Evolutionary conservation across 2,888 invertebrate genomes (phyloP).

Genomic region (Pterostichus niger): DNA sequence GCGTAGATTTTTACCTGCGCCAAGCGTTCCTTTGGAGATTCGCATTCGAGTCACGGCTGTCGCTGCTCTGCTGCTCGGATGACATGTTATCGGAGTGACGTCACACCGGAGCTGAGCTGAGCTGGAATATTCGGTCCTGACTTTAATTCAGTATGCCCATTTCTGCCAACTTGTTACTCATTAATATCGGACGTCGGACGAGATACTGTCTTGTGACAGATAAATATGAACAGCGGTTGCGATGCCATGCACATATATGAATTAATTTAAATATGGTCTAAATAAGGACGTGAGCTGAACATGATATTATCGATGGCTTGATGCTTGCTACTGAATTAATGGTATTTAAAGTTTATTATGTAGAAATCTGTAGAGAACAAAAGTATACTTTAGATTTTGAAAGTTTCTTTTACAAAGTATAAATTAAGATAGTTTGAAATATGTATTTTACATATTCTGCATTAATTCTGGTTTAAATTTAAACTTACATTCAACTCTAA

Average conservation of each 20-base stretch:
- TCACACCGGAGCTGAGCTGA: neutral
- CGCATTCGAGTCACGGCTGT: slow-evolving; percentile 51
- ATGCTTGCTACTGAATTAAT: slow-evolving; percentile 8
- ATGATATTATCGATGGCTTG: slow-evolving; percentile 12
- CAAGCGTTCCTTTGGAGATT: neutral
- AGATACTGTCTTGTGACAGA: slow-evolving; percentile 60
- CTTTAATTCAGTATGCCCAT: slow-evolving; percentile 61
- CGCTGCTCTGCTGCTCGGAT: slow-evolving; percentile 8
- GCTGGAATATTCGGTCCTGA: slow-evolving; percentile 34
- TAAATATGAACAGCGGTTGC: slow-evolving; percentile 37
- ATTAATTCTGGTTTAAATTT: no score
- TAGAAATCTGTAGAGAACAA: neutral
- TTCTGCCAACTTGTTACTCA: slow-evolving; percentile 63
- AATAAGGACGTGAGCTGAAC: slow-evolving; percentile 47
- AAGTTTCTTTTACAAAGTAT: no score
- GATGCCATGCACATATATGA: slow-evolving; percentile 15
- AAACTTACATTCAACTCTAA: no score
- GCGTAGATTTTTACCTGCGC: slow-evolving; percentile 27
- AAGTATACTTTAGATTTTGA: no score
- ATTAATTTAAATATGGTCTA: slow-evolving; percentile 53
- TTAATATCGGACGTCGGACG: slow-evolving; percentile 63
- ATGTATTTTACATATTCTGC: no score
- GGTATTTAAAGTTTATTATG: neutral
- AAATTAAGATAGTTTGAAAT: no score
- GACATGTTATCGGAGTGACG: slow-evolving; percentile 60